Conservation (phyloP, 2,113 vertebrate genomes). For the Datnioides undecimradiatus region DNA sequence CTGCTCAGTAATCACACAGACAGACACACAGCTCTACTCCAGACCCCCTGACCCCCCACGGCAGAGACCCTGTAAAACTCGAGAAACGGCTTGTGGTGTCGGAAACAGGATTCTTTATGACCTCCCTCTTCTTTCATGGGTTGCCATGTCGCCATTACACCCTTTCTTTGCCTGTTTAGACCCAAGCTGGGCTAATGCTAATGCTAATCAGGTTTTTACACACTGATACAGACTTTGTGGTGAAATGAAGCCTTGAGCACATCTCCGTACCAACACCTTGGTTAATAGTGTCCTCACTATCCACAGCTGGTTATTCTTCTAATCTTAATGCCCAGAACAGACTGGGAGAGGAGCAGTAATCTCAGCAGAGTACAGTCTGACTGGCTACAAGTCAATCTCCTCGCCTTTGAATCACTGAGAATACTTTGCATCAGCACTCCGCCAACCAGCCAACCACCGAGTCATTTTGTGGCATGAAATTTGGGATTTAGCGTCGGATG, state of each 20-base stretch:
- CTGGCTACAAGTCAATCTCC: slow-evolving; percentile 68
- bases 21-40: slow-evolving; percentile 39
- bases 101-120: slow-evolving; percentile 64
- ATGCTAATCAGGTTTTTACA: slow-evolving; percentile 51
- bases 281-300: slow-evolving; percentile 49
- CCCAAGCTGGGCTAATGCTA: slow-evolving; percentile 21
- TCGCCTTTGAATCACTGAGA: slow-evolving; percentile 65
- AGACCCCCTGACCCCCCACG: slow-evolving; percentile 51
- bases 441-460: slow-evolving; percentile 60
- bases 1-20: slow-evolving; percentile 44
- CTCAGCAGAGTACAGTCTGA: slow-evolving; percentile 58
- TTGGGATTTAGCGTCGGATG: slow-evolving; percentile 64
- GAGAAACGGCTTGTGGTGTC: slow-evolving; percentile 39
- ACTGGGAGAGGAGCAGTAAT: slow-evolving; percentile 49
- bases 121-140: slow-evolving; percentile 48
- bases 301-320: slow-evolving; percentile 53
- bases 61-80: slow-evolving; percentile 58
- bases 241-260: slow-evolving; percentile 39
- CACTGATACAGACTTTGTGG: slow-evolving; percentile 25
- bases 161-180: slow-evolving; percentile 52
- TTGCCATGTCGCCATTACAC: slow-evolving; percentile 32
- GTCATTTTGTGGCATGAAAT: slow-evolving; percentile 71
- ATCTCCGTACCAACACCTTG: slow-evolving; percentile 33
- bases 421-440: slow-evolving; percentile 71
- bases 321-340: slow-evolving; percentile 54